phyloP scores from a whole-genome alignment of 2,113 vertebrate genomes.

The human (Homo sapiens) region GRCh38 chr16:22231001-22231500 shows the following conservation, averaged over 20 bases:
- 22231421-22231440: background rate
- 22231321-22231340: too few species aligned
- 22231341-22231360: too few species aligned
- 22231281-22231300: background rate
- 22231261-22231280: background rate
- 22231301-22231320: background rate
- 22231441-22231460: background rate
- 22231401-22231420: background rate
- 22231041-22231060: background rate
- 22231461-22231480: background rate
- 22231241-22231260: background rate
- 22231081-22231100: background rate
- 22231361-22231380: too few species aligned
- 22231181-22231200: background rate
- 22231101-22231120: background rate
- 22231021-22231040: background rate
- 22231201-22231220: background rate
- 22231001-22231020: background rate
- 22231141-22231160: background rate
- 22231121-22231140: background rate
- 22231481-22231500: background rate
- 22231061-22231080: background rate
- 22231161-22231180: background rate
- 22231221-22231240: fast-evolving
- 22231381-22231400: too few species aligned